These are phyloP conservation scores for Leptinotarsa undecemlineata DNA, from an alignment of 1,140 invertebrate species.

Conservation along the genomic window DNA sequence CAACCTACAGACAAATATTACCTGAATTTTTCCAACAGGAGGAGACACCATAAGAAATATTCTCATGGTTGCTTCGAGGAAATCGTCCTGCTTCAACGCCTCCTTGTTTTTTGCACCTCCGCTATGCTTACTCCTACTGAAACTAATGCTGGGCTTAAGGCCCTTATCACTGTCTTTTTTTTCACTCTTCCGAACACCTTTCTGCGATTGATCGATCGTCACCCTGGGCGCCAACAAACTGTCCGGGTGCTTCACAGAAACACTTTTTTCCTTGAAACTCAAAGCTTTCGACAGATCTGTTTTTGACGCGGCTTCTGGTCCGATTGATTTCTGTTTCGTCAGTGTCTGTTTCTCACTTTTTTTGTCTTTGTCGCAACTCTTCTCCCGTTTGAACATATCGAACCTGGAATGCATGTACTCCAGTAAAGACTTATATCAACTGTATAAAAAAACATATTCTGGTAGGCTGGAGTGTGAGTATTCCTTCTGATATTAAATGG, in stretches of 20 bases:
- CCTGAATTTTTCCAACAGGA: constrained; percentile 66
- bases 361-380: constrained; percentile 38
- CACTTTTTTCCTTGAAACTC: constrained; percentile 47
- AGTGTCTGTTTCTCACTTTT: constrained; percentile 42
- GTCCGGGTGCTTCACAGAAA: constrained; percentile 45
- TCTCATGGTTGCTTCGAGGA: constrained; percentile 67
- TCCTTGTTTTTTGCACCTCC: constrained; percentile 36
- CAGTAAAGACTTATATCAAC: neutral
- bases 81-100: constrained; percentile 58
- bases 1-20: constrained; percentile 43
- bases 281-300: constrained; percentile 43
- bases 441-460: neutral
- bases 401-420: constrained; percentile 23
- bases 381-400: constrained; percentile 44
- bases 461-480: neutral
- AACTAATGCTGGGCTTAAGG: constrained; percentile 44
- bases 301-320: constrained; percentile 34
- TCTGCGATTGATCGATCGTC: constrained; percentile 35
- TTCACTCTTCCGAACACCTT: constrained; percentile 54
- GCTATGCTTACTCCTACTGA: constrained; percentile 39
- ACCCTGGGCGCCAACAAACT: constrained; percentile 36
- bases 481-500: too few relatives aligned
- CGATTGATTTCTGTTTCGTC: constrained; percentile 47
- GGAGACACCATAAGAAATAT: constrained; percentile 70
- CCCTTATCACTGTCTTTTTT: constrained; percentile 45